phyloP scores from a whole-genome alignment of 2,888 invertebrate genomes.

The Drosophila seclusa region DNA sequence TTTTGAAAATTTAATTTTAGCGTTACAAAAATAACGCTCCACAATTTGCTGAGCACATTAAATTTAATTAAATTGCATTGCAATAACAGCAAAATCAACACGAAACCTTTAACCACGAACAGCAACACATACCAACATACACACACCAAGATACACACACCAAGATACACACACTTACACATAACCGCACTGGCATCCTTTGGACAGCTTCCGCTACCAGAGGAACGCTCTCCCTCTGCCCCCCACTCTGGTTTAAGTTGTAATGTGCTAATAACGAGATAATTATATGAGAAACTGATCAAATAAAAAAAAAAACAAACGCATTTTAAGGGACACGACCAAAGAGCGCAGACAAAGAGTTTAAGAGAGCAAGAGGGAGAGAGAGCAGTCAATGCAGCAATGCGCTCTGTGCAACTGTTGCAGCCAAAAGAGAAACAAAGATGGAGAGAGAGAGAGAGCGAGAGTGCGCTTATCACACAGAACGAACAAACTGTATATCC shows the following conservation, averaged over 20 bases:
- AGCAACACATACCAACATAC: slow-evolving; percentile 4
- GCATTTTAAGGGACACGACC: slow-evolving; percentile 37
- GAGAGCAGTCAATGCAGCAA: slow-evolving; percentile 31
- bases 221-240: slow-evolving; percentile 9
- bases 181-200: slow-evolving; percentile 33
- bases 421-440: slow-evolving; percentile 16
- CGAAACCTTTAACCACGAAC: slow-evolving; percentile 23
- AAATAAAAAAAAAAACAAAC: slow-evolving; percentile 20
- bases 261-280: slow-evolving; percentile 63
- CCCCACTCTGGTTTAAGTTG: slow-evolving; percentile 25
- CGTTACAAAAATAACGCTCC: slow-evolving; percentile 6
- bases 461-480: neutral
- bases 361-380: slow-evolving; percentile 5
- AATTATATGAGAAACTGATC: slow-evolving; percentile 57
- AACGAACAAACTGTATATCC: slow-evolving; percentile 1
- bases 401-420: slow-evolving; percentile 44
- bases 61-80: slow-evolving; percentile 51
- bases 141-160: neutral
- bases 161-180: neutral
- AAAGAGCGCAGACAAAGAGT: slow-evolving; percentile 28
- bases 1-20: slow-evolving; percentile 24
- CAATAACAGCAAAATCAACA: slow-evolving; percentile 48
- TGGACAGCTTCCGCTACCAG: slow-evolving; percentile 29
- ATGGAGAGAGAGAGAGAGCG: neutral
- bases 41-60: slow-evolving; percentile 35